Base-by-base conservation (phyloP, 2,888 invertebrate genomes). In the Tachystola acroxantha region DNA sequence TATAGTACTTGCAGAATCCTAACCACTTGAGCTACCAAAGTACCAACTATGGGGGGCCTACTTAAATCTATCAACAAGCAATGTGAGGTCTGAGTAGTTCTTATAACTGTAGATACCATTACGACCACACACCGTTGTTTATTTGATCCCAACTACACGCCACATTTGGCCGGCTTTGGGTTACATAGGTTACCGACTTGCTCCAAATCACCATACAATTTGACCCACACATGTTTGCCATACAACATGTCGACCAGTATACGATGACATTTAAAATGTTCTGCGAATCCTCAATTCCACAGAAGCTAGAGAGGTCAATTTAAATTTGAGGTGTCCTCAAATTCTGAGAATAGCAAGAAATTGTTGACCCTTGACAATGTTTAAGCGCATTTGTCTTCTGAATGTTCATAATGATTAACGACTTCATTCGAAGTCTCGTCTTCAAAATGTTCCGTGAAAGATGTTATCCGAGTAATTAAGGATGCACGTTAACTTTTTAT, bases 301-400 rank as follows among this genome's bases (percentile, higher is more conserved):
- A 16, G 16, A 16, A 6, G 3, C 6, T 6, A 3, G 16, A 16
- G 3, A 6, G 16, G 3, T 16, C 16, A 4, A 4, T 16, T 6
- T 16, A 16, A 16, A 16, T 16, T 16, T 25, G 12, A 2, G 7
- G 16, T 13, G 26, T n/a, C 16, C 6, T n/a, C 27, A 28, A 34
- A 20, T 64, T 68, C 68, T 51, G 20, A 37, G 68, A 71, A 71
- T 50, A 46, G 49, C 53, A 45, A 50, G 30, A 22, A 43, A 50
- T 46, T 40, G 49, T 54, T 62, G 60, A 65, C 61, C 59, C 56
- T 51, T 39, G 45, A 52, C 50, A 32, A 32, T 48, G 44, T 53
- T 52, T 39, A 51, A 51, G 52, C 46, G 46, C 59, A 65, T 75
- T 68, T 64, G 59, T 77, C 69, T 64, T 64, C 31, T 42, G 40